Evolutionary conservation across 1,140 invertebrate species (phyloP).

Genomic region (Lucilia cuprina): DNA sequence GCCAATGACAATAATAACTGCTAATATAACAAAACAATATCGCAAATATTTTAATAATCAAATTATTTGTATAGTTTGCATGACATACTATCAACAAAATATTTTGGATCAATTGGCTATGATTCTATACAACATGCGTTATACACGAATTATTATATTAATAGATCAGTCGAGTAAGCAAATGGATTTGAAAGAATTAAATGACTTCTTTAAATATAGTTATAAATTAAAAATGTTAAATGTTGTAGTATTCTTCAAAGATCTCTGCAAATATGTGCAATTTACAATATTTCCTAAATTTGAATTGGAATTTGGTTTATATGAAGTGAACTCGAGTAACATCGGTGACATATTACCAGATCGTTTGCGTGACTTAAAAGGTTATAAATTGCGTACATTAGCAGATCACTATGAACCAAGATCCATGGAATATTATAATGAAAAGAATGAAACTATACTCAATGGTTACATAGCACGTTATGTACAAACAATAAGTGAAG

Average conservation of each 20-base stretch:
- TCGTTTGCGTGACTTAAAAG: neutral
- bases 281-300: neutral
- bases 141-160: neutral
- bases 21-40: neutral
- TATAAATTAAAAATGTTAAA: constrained; percentile 5
- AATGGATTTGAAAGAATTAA: neutral
- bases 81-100: neutral
- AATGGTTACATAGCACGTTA: neutral
- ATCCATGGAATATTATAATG: neutral
- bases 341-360: neutral
- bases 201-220: neutral
- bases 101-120: neutral
- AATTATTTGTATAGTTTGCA: neutral
- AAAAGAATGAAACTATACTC: neutral
- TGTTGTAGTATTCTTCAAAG: neutral
- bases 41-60: neutral
- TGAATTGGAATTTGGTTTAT: neutral
- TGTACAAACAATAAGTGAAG: neutral
- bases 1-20: neutral
- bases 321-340: neutral
- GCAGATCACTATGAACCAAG: neutral
- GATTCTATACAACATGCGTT: neutral
- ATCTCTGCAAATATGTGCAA: neutral
- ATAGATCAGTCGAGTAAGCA: too few relatives aligned
- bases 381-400: neutral